Conservation (phyloP, 2,888 invertebrate genomes). For the Prosapia bicincta region DNA sequence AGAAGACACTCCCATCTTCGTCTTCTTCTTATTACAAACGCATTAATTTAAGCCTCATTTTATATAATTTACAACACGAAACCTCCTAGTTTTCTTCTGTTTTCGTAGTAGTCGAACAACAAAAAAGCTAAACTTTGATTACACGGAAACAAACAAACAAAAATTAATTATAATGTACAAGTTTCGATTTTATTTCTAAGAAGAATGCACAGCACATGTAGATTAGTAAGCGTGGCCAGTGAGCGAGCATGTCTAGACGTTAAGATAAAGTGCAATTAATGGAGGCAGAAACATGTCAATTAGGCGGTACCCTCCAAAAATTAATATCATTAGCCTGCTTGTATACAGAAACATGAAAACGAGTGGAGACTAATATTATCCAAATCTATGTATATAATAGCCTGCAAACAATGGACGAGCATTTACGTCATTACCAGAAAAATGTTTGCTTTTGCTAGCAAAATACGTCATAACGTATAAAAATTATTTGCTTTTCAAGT, state of each 20-base stretch:
- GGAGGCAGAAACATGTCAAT: too few species aligned
- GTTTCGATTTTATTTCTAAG: background rate
- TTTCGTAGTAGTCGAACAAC: background rate
- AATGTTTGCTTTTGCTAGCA: too few species aligned
- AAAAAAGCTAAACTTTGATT: background rate
- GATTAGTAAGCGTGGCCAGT: background rate
- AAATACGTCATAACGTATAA: too few species aligned
- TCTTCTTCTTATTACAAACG: constrained; percentile 19
- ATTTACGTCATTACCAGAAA: too few species aligned
- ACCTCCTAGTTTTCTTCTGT: background rate
- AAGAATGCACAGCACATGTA: background rate
- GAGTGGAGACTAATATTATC: too few species aligned
- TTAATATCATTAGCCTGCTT: too few species aligned
- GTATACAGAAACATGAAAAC: too few species aligned
- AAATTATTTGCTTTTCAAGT: too few species aligned
- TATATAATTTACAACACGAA: constrained; percentile 20
- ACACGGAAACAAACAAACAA: background rate
- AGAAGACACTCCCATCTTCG: constrained; percentile 8
- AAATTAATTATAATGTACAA: background rate
- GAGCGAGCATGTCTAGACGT: background rate
- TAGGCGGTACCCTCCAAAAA: too few species aligned
- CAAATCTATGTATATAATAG: too few species aligned
- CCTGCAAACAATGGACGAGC: too few species aligned
- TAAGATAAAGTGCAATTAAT: background rate
- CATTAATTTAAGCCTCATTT: constrained; percentile 16